Conservation (phyloP, 2,797 vertebrate species). For the Helostoma temminkii region DNA sequence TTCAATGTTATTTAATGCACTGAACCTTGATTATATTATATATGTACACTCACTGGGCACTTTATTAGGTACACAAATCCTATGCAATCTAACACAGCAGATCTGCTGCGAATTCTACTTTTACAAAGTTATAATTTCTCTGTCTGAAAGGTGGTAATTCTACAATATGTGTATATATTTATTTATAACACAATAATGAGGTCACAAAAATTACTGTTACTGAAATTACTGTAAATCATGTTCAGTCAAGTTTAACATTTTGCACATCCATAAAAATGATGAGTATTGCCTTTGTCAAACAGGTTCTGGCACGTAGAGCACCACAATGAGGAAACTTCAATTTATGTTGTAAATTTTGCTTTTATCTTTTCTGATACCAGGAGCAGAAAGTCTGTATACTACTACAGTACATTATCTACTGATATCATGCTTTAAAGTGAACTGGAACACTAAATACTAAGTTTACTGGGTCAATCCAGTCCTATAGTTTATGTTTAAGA, state of each 20-base stretch:
- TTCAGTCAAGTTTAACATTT: not conserved
- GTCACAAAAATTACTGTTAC: no score
- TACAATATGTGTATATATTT: no score
- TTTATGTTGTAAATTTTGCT: not conserved
- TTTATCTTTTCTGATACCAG: not conserved
- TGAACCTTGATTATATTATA: no score
- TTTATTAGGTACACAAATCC: no score
- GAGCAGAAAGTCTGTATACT: not conserved
- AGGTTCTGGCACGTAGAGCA: constrained; percentile 1
- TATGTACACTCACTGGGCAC: no score
- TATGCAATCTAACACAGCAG: no score
- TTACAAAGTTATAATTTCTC: no score
- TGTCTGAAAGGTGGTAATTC: no score
- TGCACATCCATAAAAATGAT: not conserved
- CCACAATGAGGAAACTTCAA: constrained; percentile 2
- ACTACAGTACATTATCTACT: not conserved
- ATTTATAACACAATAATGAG: no score
- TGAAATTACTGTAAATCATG: not conserved
- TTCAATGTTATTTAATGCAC: not conserved
- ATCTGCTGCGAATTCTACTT: no score
- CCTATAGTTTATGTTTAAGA: constrained; percentile 3
- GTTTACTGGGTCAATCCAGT: no score
- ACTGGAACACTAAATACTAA: no score
- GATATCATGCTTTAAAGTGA: constrained; percentile 6
- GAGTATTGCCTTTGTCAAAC: not conserved